Evolutionary conservation across 2,888 invertebrate species (phyloP), one percentile per base, ranked within the genome.

Genomic region (Hypomecis atomaria): DNA sequence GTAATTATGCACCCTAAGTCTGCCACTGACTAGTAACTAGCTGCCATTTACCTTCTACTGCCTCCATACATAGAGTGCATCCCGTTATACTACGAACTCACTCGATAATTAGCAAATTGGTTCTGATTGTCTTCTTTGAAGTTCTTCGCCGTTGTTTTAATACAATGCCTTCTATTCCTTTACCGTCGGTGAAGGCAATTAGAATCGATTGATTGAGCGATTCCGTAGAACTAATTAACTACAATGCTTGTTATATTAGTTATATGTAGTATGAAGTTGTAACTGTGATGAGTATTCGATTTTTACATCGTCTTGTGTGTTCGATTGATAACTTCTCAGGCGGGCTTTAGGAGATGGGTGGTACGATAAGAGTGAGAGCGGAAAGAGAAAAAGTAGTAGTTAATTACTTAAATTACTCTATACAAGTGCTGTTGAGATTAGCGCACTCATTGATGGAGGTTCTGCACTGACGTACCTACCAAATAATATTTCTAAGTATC

Each of bases 201-300:
- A 72, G 48, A 66, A 59, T 45, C 62, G 11, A 67, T 64, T 62
- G 65, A 72, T 69, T 66, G 67, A 67, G 48, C 61, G 62, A 57
- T 72, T 69, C 67, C 43, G 44, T 45, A 49, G 69, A 69, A 61
- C 42, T 57, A 34, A 71, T 68, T 71, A 67, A 52, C 57, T 63
- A 48, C 61, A 47, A 5, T 4, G 45, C 49, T 59, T 13, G 13
- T 44, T 44, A 45, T 9, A 37, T 6, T 43, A 54, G 11, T 38
- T 54, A 34, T 43, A 53, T 9, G 1, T 43, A 53, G 6, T 23
- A 40, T 9, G 13, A 38, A 52, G 38, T 8, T 5, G 8, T 37
- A 49, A 49, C 37, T 49, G 11, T 6, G 49, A 37, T 49, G 6
- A 5, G 33, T 34, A 36, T 49, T 36, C 3, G 9, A 23, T 34